Base-by-base conservation (phyloP, 2,113 vertebrate genomes). In the Salvelinus alpinus region DNA sequence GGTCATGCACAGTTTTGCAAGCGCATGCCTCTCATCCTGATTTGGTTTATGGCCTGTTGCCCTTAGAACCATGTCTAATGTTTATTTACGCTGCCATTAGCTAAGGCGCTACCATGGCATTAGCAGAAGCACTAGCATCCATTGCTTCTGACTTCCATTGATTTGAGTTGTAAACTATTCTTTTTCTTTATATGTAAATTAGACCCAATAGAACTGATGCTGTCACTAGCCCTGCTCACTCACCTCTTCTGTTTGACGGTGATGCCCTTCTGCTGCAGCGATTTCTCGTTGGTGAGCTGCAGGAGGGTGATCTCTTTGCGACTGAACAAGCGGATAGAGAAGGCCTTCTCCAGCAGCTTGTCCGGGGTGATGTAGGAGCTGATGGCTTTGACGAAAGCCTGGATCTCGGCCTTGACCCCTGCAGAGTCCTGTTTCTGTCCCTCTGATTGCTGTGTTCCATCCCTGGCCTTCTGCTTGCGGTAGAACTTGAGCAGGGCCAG, bases 231-330 rank as follows among this genome's bases (percentile, higher is more conserved):
- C 9, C 68, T 44, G 38, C 38, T 18, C 24, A 79, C 67, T 5
- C 94, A 99, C 96, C 97, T 95, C 85, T 96, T 98, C 90, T 99
- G 97, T 72, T 96, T 97, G 85, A 98, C 95, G 0, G 96, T 98
- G 90, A 99, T 97, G 84, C 97, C 98, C 83, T 96, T 98, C 92
- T 96, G 94, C 88, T 96, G 96, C 72, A 99, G 91, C 9, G 96
- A 97, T 78, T 95, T 96, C 86, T 99, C 98, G 0, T 99, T 99
- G 77, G 98, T 95, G 91, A 97, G 94, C 85, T 97, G 97, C 78
- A 99, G 93, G 47, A 99, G 94, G 22, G 95, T 95, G 85, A 99
- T 99, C 89, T 99, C 97, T 82, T 98, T 99, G 2, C 98, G 91
- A 13, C 96, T 99, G 78, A 99, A 95, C 8, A 99, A 94, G 3